Conservation (phyloP, 2,888 invertebrate species). For the Epinotia bilunana region DNA sequence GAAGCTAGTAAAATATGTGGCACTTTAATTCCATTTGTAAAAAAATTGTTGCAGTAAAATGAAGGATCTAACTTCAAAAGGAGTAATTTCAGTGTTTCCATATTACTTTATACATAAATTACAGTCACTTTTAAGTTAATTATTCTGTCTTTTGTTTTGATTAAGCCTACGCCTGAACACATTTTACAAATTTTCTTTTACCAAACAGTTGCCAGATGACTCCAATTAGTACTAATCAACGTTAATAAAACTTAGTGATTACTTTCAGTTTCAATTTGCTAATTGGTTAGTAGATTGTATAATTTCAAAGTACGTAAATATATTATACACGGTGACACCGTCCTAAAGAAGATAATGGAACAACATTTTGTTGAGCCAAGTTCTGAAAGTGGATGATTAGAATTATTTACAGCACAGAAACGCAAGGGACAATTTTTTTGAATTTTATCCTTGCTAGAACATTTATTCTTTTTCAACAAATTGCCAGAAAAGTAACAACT, state of each 20-base stretch:
- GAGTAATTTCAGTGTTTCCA: neutral
- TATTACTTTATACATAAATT: neutral
- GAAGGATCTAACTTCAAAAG: neutral
- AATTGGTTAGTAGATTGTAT: neutral
- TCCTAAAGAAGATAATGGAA: neutral
- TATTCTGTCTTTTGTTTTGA: neutral
- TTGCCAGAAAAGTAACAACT: too few relatives aligned
- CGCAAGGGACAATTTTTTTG: neutral
- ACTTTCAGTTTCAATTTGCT: neutral
- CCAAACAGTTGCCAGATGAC: conserved; percentile 8
- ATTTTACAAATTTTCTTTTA: conserved; percentile 14
- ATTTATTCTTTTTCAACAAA: too few relatives aligned
- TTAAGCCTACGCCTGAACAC: neutral
- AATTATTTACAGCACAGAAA: neutral
- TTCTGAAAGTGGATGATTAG: neutral
- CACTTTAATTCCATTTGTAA: too few relatives aligned
- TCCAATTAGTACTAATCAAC: conserved; percentile 8
- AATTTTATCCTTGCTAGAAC: too few relatives aligned
- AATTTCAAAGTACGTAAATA: neutral
- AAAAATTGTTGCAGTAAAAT: too few relatives aligned
- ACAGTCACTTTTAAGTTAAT: neutral
- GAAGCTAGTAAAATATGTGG: too few relatives aligned
- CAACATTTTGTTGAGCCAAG: neutral
- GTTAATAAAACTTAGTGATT: conserved; percentile 1
- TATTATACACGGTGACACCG: neutral